Percentiles rank a stretch among this genome's conserved stretches.
Conservation (phyloP, 2,797 vertebrate species). For the Schizopygopsis pylzovi region DNA sequence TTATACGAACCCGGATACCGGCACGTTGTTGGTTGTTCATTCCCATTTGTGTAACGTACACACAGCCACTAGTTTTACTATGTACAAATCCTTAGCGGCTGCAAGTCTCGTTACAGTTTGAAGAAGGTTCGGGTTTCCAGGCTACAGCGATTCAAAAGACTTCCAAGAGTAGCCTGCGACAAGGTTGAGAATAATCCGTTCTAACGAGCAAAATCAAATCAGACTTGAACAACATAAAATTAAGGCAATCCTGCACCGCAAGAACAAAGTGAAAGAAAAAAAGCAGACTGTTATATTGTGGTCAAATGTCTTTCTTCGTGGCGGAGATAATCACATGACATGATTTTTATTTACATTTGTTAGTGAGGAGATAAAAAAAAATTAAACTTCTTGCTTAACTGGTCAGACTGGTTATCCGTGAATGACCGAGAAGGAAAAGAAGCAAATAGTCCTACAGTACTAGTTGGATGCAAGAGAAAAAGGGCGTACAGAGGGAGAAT, state of each 20-base stretch:
- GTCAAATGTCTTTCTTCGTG: neutral
- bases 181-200: neutral
- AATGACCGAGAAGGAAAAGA: neutral
- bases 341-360: neutral
- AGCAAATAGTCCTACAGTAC: neutral
- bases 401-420: conserved; percentile 3
- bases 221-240: neutral
- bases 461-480: neutral
- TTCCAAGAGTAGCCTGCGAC: neutral
- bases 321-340: too few species aligned
- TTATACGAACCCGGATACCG: neutral
- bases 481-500: neutral
- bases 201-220: neutral
- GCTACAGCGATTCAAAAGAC: neutral
- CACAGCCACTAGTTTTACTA: neutral
- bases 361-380: neutral
- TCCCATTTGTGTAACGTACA: neutral
- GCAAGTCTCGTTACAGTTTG: neutral
- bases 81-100: neutral
- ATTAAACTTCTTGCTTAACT: neutral
- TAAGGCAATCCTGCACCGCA: neutral
- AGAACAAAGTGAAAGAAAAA: neutral
- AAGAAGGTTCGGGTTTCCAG: neutral
- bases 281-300: neutral
- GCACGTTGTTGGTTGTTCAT: neutral